Conservation (phyloP, 1,140 invertebrate species). For the Meloidogyne hapla region DNA sequence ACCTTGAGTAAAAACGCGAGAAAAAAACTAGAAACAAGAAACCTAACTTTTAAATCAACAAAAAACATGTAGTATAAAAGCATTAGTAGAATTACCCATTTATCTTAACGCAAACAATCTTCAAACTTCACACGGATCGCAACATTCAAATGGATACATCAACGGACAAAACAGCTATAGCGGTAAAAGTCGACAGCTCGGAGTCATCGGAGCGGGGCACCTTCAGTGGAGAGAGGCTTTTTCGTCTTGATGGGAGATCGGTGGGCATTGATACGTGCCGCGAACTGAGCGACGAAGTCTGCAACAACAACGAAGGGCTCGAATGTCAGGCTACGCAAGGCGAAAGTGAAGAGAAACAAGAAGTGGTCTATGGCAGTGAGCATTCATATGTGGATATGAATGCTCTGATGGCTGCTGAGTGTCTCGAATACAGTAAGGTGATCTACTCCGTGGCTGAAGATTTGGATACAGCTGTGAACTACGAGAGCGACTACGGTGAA, state of each 20-base stretch:
- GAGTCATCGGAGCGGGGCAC: background rate
- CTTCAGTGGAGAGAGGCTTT: background rate
- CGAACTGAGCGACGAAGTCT: background rate
- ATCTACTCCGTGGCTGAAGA: background rate
- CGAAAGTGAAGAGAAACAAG: too few relatives aligned
- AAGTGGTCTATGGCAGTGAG: background rate
- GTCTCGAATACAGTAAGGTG: background rate
- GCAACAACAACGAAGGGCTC: background rate
- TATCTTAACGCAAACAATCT: background rate
- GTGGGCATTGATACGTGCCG: background rate
- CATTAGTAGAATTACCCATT: background rate
- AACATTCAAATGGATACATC: background rate
- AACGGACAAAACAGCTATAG: background rate
- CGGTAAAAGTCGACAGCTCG: background rate
- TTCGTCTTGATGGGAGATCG: background rate
- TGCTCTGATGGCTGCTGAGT: constrained; percentile 4
- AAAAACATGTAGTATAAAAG: too few relatives aligned
- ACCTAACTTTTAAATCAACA: too few relatives aligned
- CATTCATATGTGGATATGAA: background rate
- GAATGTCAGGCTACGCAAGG: background rate
- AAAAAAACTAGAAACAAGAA: too few relatives aligned
- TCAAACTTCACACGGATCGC: background rate
- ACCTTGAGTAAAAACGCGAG: too few relatives aligned
- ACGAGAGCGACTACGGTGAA: background rate
- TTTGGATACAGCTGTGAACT: background rate